Evolutionary conservation across 2,113 vertebrate genomes (phyloP).

Genomic region (Melanerpes aurifrons): DNA sequence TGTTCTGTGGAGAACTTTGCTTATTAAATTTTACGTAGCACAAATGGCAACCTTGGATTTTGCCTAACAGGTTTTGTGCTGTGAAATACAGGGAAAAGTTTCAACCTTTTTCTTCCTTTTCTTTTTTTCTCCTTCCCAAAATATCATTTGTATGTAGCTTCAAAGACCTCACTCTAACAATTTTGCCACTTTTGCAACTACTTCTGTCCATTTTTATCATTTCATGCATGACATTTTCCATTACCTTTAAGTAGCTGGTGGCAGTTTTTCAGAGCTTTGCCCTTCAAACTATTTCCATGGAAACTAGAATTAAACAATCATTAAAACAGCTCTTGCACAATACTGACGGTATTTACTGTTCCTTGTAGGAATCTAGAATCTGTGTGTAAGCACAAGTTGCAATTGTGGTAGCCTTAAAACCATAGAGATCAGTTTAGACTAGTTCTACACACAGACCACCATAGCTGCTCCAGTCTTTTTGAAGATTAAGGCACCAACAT

Average conservation of each 20-base stretch:
- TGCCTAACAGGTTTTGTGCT: not conserved
- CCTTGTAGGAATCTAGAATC: not conserved
- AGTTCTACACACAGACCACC: not conserved
- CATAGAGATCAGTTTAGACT: not conserved
- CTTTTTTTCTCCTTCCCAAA: not conserved
- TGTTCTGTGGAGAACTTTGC: not conserved
- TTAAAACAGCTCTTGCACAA: not conserved
- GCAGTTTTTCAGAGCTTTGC: constrained; percentile 34
- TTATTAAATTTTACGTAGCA: not conserved
- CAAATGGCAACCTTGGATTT: not conserved
- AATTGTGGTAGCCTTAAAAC: not conserved
- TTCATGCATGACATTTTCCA: constrained; percentile 41
- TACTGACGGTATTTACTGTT: not conserved
- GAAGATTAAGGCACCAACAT: not conserved
- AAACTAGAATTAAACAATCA: constrained; percentile 27
- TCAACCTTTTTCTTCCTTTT: not conserved
- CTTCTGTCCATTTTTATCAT: constrained; percentile 35
- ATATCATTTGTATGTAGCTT: not conserved
- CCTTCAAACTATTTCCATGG: constrained; percentile 41
- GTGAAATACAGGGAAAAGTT: not conserved
- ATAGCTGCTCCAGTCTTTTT: not conserved
- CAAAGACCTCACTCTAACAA: not conserved
- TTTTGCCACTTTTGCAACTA: not conserved
- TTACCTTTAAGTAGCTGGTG: constrained; percentile 45
- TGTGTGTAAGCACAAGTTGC: accelerated